Conservation (phyloP, 2,113 vertebrate genomes). For the Pituophis catenifer region DNA sequence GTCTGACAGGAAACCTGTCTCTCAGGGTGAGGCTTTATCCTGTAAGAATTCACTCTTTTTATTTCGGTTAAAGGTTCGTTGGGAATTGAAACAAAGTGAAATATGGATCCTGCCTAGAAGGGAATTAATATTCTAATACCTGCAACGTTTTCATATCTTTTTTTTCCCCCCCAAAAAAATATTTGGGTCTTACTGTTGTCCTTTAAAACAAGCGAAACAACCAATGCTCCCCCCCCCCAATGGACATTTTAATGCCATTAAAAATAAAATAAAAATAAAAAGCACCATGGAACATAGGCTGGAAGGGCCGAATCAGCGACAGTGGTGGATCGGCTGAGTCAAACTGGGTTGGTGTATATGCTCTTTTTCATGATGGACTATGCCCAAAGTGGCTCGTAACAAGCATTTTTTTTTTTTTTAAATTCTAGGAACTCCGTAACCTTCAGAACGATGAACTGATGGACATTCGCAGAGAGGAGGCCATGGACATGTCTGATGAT, state of each 20-base stretch:
- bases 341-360: not conserved
- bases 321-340: not conserved
- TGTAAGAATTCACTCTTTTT: not conserved
- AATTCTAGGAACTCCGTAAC: conserved; percentile 90
- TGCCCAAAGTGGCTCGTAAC: not conserved
- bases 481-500: conserved; percentile 98
- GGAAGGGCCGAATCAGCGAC: not conserved
- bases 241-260: not conserved
- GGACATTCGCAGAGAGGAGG: conserved; percentile 93
- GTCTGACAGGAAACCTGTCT: not conserved
- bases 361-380: not conserved
- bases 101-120: not conserved
- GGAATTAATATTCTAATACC: not conserved
- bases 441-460: conserved; percentile 96
- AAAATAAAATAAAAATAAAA: not conserved
- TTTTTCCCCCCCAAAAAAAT: not conserved
- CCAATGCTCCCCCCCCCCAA: not conserved
- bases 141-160: not conserved
- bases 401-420: conserved; percentile 15
- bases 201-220: not conserved
- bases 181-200: not conserved
- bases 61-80: not conserved
- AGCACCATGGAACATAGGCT: not conserved
- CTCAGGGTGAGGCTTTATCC: not conserved
- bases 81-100: not conserved